Evolutionary conservation across 2,113 vertebrate genomes (phyloP), one percentile per base, ranked within the genome.

Genomic region (Delphinapterus leucas): DNA sequence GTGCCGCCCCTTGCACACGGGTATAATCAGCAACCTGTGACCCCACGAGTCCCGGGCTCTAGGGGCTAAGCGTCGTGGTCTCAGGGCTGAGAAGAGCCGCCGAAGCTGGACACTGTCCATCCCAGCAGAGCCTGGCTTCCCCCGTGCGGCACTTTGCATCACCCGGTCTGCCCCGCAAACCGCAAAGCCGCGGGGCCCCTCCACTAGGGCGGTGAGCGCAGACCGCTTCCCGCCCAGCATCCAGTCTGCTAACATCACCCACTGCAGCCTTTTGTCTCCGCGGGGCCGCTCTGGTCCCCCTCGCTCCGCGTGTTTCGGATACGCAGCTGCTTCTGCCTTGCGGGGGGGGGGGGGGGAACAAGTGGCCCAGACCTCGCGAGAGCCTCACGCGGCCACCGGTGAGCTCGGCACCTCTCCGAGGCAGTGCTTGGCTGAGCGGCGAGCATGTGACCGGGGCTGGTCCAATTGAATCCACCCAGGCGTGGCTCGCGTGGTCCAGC

Each of bases 221-320:
- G 26, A 31, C 25, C 12, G 4, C 61, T 63, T 63, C 61, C 61
- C 28, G 44, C 23, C 26, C 58, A n/a, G 28, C 14, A 33, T 20
- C 41, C 41, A 17, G n/a, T 92, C 23, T 1, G 67, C 38, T 23
- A 21, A 47, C 23, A 14, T 6, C 83, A 9, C 79, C 23, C 21
- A 81, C 2, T 0, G 12, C 11, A 25, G 21, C 47, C 47, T 26
- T 36, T 70, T 60, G 31, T 55, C 7, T 84, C 17, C 18, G 38
- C 2, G 20, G 26, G 8, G 2, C 14, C 0, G 11, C 20, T 26
- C 47, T 26, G 6, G 8, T 9, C 20, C 3, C 17, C 36, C 17
- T 31, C 49, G 49, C 17, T 36, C 14, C 61, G 28, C 5, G 12
- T 61, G 55, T 23, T 82, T 47, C 53, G 3, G 2, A 38, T 8